phyloP scores from a whole-genome alignment of 1,140 invertebrate genomes.

The Drosophila nigrodunni region DNA sequence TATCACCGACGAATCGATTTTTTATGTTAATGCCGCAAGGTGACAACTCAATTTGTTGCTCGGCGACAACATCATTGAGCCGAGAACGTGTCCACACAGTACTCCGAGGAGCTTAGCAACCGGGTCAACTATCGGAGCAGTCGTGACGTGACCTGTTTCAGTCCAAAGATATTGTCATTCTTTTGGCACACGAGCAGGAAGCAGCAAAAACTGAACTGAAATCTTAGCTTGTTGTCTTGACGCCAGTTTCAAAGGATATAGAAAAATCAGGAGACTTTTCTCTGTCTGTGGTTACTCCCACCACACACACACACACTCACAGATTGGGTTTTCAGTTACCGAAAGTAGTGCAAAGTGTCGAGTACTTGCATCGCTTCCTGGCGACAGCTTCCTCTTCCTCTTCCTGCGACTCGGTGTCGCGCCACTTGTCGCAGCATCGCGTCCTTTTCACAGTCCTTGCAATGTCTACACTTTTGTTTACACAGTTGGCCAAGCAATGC shows the following conservation, averaged over 20 bases:
- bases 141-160: conserved; percentile 40
- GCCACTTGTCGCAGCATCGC: conserved; percentile 53
- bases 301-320: conserved; percentile 23
- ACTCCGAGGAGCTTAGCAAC: conserved; percentile 49
- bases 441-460: conserved; percentile 19
- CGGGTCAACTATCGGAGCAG: conserved; percentile 19
- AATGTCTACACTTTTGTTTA: conserved; percentile 53
- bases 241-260: conserved; percentile 29
- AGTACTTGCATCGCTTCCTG: conserved; percentile 16
- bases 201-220: conserved; percentile 31
- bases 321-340: conserved; percentile 56
- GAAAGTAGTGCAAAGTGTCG: conserved; percentile 42
- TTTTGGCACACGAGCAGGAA: conserved; percentile 8
- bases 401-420: conserved; percentile 37
- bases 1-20: conserved; percentile 60
- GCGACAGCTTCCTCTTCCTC: conserved; percentile 23
- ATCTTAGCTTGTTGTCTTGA: conserved; percentile 59
- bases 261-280: conserved; percentile 19
- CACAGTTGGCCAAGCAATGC: conserved; percentile 50
- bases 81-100: conserved; percentile 54
- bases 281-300: conserved; percentile 26
- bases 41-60: conserved; percentile 70
- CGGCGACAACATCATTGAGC: conserved; percentile 21
- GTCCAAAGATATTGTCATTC: conserved; percentile 8
- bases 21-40: conserved; percentile 71